Percentiles rank a stretch among this genome's conserved stretches.
Evolutionary conservation across 2,797 vertebrate genomes (phyloP).

Genomic region (Iguana delicatissima): DNA sequence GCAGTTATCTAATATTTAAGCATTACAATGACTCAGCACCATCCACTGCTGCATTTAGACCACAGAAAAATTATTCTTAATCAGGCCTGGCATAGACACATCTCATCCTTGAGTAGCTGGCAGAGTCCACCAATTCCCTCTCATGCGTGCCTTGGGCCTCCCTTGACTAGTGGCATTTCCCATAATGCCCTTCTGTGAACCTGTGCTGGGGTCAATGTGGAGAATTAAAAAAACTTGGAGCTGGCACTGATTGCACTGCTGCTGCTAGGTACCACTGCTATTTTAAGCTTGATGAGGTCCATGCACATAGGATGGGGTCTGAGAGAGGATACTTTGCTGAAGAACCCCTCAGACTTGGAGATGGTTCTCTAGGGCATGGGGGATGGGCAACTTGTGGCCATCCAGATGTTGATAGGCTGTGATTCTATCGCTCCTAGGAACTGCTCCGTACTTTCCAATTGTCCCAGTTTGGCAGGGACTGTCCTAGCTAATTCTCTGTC

Average conservation of each 20-base stretch:
- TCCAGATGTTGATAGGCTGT: too few relatives aligned
- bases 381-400: too few relatives aligned
- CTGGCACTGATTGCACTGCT: background rate
- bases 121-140: too few relatives aligned
- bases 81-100: conserved; percentile 19
- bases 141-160: background rate
- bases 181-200: background rate
- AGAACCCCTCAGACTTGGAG: background rate
- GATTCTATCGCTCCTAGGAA: too few relatives aligned
- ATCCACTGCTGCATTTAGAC: background rate
- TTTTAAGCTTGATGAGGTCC: background rate
- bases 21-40: conserved; percentile 37
- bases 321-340: too few relatives aligned
- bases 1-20: conserved; percentile 56
- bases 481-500: too few relatives aligned
- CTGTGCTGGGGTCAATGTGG: background rate
- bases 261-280: background rate
- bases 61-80: conserved; percentile 13
- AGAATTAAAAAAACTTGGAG: background rate
- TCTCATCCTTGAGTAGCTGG: background rate
- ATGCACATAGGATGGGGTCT: too few relatives aligned
- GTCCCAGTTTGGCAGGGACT: too few relatives aligned
- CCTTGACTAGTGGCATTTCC: background rate
- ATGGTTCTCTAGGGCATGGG: too few relatives aligned
- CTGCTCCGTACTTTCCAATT: too few relatives aligned